Percentiles rank a stretch among this genome's conserved stretches.
Conservation (phyloP, 2,113 vertebrate genomes). For the Ophthalmolycus amberensis region DNA sequence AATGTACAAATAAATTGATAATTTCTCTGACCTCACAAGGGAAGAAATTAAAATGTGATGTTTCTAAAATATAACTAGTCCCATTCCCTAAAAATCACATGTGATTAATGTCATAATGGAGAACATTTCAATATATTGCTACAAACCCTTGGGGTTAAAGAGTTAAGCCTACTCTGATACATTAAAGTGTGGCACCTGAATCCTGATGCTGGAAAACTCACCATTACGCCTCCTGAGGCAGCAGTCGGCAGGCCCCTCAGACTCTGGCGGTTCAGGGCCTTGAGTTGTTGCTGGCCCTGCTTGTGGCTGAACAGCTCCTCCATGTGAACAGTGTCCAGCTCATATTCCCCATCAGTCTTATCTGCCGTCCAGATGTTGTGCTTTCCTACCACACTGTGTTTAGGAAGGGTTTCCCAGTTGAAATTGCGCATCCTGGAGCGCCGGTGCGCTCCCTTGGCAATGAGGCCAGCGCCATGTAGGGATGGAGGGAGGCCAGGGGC, state of each 20-base stretch:
- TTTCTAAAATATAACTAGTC: neutral
- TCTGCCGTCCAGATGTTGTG: conserved; percentile 86
- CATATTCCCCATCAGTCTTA: conserved; percentile 68
- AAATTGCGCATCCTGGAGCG: conserved; percentile 84
- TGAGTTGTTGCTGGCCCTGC: conserved; percentile 55
- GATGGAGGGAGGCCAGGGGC: conserved; percentile 49
- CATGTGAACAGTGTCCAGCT: conserved; percentile 85
- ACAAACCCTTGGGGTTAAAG: conserved; percentile 2
- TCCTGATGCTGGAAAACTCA: conserved; percentile 61
- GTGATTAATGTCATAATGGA: neutral
- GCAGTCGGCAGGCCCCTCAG: conserved; percentile 52
- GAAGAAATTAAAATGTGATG: neutral
- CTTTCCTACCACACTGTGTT: conserved; percentile 81
- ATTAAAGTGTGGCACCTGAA: neutral
- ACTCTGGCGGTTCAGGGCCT: conserved; percentile 63
- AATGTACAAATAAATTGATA: neutral
- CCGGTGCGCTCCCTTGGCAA: conserved; percentile 22
- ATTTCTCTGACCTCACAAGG: neutral
- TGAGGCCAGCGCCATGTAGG: conserved; percentile 7
- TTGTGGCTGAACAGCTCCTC: conserved; percentile 86
- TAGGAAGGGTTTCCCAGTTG: conserved; percentile 87
- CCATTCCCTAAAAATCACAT: neutral
- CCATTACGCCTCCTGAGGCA: conserved; percentile 65
- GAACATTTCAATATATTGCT: conserved; percentile 17
- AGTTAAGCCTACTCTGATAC: neutral